A percentile compares a stretch with the other conserved stretches of the same genome.
Evolutionary conservation across 2,888 invertebrate species (phyloP).

Genomic region (Aleiodes leptofemur): DNA sequence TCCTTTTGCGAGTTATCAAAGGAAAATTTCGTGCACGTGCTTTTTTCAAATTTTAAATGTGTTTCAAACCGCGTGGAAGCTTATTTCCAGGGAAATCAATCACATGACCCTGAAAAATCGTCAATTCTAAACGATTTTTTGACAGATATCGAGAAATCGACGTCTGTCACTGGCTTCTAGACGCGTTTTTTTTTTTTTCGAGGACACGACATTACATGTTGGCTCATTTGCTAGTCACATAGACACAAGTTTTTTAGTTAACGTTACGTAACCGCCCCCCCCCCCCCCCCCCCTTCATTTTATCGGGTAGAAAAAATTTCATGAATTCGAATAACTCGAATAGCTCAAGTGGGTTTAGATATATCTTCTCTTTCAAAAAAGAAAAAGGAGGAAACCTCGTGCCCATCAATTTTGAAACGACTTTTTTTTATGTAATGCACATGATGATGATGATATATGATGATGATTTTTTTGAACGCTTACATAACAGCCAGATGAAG

Average conservation of each 20-base stretch:
- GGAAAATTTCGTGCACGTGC: not conserved
- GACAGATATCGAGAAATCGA: slow-evolving; percentile 54
- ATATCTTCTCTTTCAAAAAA: not conserved
- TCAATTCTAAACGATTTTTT: slow-evolving; percentile 56
- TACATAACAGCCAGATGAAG: slow-evolving; percentile 27
- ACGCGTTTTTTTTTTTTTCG: slow-evolving; percentile 29
- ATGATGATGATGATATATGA: not conserved
- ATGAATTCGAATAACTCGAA: not conserved
- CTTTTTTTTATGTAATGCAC: slow-evolving; percentile 56
- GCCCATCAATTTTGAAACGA: slow-evolving; percentile 31
- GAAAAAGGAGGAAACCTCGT: not conserved
- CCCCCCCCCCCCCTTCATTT: too few relatives aligned
- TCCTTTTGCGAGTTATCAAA: too few relatives aligned
- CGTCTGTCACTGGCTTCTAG: slow-evolving; percentile 37
- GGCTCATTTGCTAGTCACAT: too few relatives aligned
- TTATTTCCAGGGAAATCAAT: too few relatives aligned
- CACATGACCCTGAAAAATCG: not conserved
- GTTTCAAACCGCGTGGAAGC: too few relatives aligned
- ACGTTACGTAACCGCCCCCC: slow-evolving; percentile 47
- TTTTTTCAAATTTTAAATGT: too few relatives aligned
- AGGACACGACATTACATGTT: slow-evolving; percentile 35
- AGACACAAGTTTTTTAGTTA: not conserved
- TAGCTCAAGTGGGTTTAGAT: not conserved
- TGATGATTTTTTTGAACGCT: slow-evolving; percentile 9
- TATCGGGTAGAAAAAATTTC: not conserved